phyloP scores from a whole-genome alignment of 1,140 invertebrate genomes.

The Achroia grisella region DNA sequence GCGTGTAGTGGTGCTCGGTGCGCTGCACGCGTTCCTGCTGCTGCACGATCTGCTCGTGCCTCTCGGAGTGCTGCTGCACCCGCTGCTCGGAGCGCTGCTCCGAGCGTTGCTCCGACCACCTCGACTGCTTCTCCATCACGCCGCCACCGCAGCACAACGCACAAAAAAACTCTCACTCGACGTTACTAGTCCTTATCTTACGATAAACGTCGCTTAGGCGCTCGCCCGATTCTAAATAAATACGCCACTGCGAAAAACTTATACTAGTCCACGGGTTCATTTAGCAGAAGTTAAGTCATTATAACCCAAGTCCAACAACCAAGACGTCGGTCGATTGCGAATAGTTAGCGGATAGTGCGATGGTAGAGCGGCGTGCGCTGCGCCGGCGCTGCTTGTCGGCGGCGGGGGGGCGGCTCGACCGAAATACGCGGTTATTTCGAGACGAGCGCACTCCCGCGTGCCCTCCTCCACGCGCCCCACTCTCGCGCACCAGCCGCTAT shows the following conservation, averaged over 20 bases:
- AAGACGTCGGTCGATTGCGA: slow-evolving; percentile 92
- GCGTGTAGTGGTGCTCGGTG: slow-evolving; percentile 84
- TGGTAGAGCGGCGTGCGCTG: slow-evolving; percentile 28
- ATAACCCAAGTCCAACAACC: slow-evolving; percentile 87
- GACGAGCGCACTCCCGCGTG: slow-evolving; percentile 43
- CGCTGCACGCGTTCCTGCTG: slow-evolving; percentile 77
- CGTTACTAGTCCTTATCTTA: slow-evolving; percentile 46
- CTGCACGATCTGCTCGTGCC: slow-evolving; percentile 76
- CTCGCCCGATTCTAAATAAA: slow-evolving; percentile 42
- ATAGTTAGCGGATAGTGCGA: slow-evolving; percentile 84
- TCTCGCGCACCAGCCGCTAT: slow-evolving; percentile 9
- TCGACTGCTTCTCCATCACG: slow-evolving; percentile 59
- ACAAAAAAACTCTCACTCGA: slow-evolving; percentile 65
- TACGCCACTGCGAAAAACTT: slow-evolving; percentile 65
- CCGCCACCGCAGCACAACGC: slow-evolving; percentile 51
- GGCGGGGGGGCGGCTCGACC: slow-evolving; percentile 43
- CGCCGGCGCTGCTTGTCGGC: slow-evolving; percentile 46
- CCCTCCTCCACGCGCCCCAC: slow-evolving; percentile 24
- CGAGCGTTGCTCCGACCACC: slow-evolving; percentile 76
- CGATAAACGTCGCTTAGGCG: slow-evolving; percentile 39
- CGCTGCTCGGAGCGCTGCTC: slow-evolving; percentile 73
- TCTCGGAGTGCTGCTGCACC: slow-evolving; percentile 72
- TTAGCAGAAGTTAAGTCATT: slow-evolving; percentile 87
- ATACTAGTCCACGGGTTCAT: slow-evolving; percentile 78
- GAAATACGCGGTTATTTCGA: slow-evolving; percentile 67